Evolutionary conservation across 1,140 invertebrate genomes (phyloP), one percentile per base, ranked within the genome.

Genomic region (Heliothis subflexa): DNA sequence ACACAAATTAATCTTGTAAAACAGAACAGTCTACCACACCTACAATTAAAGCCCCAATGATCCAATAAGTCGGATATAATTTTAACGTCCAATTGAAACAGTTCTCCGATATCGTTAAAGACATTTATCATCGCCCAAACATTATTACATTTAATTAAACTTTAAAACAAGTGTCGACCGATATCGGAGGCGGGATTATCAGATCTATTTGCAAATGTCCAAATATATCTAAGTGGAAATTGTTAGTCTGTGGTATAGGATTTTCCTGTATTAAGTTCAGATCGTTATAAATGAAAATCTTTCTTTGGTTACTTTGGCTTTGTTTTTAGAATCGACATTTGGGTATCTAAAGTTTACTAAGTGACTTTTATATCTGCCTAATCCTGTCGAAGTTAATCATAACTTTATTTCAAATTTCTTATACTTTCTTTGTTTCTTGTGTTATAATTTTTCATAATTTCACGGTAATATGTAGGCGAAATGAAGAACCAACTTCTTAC

Each of bases 101-200:
- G 73, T 81, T 81, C 72, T 49, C 16, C 62, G 76, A 78, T 82
- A 82, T 73, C 78, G 72, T 78, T 75, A 71, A 77, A 77, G 81
- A 82, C 81, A 82, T 82, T 82, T 82, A 82, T 82, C 81, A 82
- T 82, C 57, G 50, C 73, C 77, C 73, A 82, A 82, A 82, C 80
- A 81, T 81, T 81, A 78, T 78, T 78, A 81, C 80, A 82, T 82
- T 82, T 82, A 79, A 82, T 82, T 82, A 79, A 82, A 82, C 81
- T 82, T 82, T 79, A 82, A 82, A 82, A 82, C 81, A 82, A 82
- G 81, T 64, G 59, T 62, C 64, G 57, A 72, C 79, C 72, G 72
- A 78, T 81, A 81, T 62, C 55, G 28, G 13, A 25, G 55, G 59
- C 40, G 40, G 79, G 77, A 82, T 79, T 78, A 79, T 82, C 81